Conservation (phyloP, 2,797 vertebrate genomes). For the Anguilla megastoma region DNA sequence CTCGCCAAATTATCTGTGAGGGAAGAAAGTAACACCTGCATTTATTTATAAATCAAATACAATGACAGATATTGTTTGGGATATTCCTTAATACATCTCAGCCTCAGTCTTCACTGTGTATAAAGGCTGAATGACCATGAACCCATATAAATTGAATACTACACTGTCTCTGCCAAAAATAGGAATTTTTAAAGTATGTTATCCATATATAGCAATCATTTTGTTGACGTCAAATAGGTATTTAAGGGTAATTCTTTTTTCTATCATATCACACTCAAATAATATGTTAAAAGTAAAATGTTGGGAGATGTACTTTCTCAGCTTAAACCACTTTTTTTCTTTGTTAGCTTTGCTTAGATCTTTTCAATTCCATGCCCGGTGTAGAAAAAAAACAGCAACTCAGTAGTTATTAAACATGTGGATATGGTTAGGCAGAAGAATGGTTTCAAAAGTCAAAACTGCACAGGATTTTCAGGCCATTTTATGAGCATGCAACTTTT, state of each 20-base stretch:
- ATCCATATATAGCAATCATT: neutral
- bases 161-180: too few species aligned
- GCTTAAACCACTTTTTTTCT: neutral
- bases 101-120: too few species aligned
- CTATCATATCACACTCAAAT: neutral
- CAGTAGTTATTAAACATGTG: conserved; percentile 13
- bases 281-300: neutral
- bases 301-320: neutral
- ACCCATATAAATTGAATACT: too few species aligned
- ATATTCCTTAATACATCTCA: too few species aligned
- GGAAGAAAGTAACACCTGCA: too few species aligned
- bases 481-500: conserved; percentile 5
- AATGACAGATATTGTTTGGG: too few species aligned
- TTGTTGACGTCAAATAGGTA: neutral
- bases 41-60: too few species aligned
- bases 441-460: conserved; percentile 16
- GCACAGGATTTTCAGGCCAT: conserved; percentile 3
- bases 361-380: neutral
- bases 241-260: neutral
- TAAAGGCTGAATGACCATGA: too few species aligned
- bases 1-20: too few species aligned
- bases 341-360: neutral
- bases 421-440: conserved; percentile 3
- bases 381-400: neutral
- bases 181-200: neutral